These are phyloP conservation scores for Drosophila imparisetae DNA, from an alignment of 2,888 invertebrate genomes.

Conservation along the genomic window DNA sequence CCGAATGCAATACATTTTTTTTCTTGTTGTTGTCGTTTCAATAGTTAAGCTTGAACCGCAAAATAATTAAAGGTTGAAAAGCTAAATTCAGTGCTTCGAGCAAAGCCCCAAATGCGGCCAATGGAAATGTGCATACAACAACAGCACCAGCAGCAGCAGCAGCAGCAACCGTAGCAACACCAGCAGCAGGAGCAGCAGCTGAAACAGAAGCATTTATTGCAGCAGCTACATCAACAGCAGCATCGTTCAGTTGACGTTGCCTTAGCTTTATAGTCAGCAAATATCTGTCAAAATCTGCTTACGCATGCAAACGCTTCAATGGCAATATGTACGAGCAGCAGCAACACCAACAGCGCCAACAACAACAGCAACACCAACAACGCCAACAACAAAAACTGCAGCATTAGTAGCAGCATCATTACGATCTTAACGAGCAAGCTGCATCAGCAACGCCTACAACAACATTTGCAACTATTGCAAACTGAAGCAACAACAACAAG, in stretches of 20 bases:
- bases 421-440: conserved; percentile 61
- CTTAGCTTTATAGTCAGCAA: conserved; percentile 8
- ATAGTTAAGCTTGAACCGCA: conserved; percentile 23
- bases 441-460: conserved; percentile 32
- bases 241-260: conserved; percentile 19
- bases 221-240: conserved; percentile 26
- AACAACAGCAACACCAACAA: conserved; percentile 45
- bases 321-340: conserved; percentile 75
- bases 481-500: conserved; percentile 29
- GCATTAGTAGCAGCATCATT: conserved; percentile 58
- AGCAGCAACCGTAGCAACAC: conserved; percentile 8
- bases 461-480: conserved; percentile 25
- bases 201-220: not conserved
- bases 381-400: conserved; percentile 27
- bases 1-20: conserved; percentile 36
- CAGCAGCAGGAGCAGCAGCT: conserved; percentile 11
- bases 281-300: conserved; percentile 40
- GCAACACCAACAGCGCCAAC: conserved; percentile 54
- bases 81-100: conserved; percentile 50
- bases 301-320: conserved; percentile 72
- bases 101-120: conserved; percentile 44
- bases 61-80: not conserved
- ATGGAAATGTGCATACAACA: conserved; percentile 52
- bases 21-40: conserved; percentile 46
- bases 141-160: not conserved